These are phyloP conservation scores for Temnothorax nylanderi DNA, from an alignment of 1,140 invertebrate genomes.

Conservation along the genomic window DNA sequence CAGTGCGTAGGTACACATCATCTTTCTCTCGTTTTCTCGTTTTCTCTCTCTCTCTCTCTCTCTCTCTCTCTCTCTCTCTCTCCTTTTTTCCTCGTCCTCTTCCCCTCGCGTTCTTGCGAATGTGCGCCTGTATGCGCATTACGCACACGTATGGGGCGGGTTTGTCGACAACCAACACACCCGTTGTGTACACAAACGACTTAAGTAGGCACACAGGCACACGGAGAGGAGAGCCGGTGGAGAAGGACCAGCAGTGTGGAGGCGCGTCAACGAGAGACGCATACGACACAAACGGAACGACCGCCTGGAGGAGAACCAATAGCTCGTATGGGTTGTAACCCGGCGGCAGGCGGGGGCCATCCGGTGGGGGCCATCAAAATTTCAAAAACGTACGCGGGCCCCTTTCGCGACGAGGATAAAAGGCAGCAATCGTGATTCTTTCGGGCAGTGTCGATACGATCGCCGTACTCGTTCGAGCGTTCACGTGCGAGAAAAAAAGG, in stretches of 20 bases:
- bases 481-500: constrained; percentile 38
- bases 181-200: constrained; percentile 38
- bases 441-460: constrained; percentile 85
- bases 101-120: not conserved
- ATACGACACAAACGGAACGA: constrained; percentile 63
- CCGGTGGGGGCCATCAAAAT: constrained; percentile 90
- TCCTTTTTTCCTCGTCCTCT: constrained; percentile 13
- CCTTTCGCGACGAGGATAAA: constrained; percentile 86
- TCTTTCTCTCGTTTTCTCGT: constrained; percentile 46
- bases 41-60: not conserved
- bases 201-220: constrained; percentile 42
- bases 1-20: constrained; percentile 48
- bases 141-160: constrained; percentile 54
- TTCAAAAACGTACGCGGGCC: constrained; percentile 86
- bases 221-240: constrained; percentile 51
- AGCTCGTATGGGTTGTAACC: constrained; percentile 72
- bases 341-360: constrained; percentile 75
- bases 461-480: constrained; percentile 79
- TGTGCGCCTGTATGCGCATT: not conserved
- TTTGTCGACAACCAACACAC: constrained; percentile 53
- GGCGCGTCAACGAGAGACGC: constrained; percentile 64
- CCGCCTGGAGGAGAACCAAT: constrained; percentile 79
- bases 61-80: not conserved
- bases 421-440: constrained; percentile 86
- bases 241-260: constrained; percentile 54